Conservation (phyloP, 2,113 vertebrate species). For the Deroptyus accipitrinus region DNA sequence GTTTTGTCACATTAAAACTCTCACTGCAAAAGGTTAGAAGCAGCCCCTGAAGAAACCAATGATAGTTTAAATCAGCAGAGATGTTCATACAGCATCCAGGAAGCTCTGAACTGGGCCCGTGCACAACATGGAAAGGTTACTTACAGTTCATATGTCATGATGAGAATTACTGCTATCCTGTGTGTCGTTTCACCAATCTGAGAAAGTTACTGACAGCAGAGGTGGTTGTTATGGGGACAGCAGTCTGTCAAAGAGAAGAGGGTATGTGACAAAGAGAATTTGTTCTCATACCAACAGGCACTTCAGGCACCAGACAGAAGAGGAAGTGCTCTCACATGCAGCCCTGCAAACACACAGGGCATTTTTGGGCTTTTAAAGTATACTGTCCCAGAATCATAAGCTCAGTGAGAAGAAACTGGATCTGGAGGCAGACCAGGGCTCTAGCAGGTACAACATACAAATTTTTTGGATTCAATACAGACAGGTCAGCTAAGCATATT, state of each 20-base stretch:
- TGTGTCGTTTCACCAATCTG: not conserved
- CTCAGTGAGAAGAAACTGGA: conserved; percentile 20
- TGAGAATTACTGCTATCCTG: not conserved
- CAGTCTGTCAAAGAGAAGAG: not conserved
- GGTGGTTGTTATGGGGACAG: not conserved
- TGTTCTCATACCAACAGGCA: not conserved
- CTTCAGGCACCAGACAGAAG: not conserved
- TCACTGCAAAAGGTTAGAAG: not conserved
- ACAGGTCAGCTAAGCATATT: conserved; percentile 50
- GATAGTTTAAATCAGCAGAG: not conserved
- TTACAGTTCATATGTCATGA: not conserved
- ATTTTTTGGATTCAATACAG: conserved; percentile 32
- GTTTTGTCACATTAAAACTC: not conserved
- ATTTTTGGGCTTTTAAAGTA: not conserved
- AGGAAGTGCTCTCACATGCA: not conserved
- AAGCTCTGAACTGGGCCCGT: not conserved
- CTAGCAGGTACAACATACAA: not conserved
- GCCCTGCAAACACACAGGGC: not conserved
- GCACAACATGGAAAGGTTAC: not conserved
- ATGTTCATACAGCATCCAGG: not conserved
- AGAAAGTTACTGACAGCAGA: not conserved
- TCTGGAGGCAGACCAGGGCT: not conserved
- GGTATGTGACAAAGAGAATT: not conserved
- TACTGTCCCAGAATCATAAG: not conserved
- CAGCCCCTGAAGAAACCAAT: not conserved